These are phyloP conservation scores for Charanyca ferruginea DNA, from an alignment of 2,888 invertebrate species.

Conservation along the genomic window DNA sequence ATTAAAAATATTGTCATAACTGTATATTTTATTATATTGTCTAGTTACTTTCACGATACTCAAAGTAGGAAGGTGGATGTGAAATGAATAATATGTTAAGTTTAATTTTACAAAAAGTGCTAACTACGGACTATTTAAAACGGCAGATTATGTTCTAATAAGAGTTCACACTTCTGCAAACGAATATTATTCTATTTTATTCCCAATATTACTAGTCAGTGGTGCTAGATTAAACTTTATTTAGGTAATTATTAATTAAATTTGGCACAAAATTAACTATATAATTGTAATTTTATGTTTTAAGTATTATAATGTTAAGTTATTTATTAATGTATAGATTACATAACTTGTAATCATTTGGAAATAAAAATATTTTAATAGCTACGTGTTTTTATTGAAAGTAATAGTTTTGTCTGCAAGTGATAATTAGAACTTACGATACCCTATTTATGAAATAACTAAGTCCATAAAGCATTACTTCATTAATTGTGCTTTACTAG, in stretches of 20 bases:
- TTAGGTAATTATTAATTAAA: slow-evolving; percentile 3
- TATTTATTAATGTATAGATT: slow-evolving; percentile 16
- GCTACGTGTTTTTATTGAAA: slow-evolving; percentile 5
- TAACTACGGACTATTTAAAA: too few species aligned
- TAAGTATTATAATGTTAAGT: slow-evolving; percentile 48
- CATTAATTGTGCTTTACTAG: too few species aligned
- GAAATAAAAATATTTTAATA: slow-evolving; percentile 45
- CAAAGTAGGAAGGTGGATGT: neutral
- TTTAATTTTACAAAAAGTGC: neutral
- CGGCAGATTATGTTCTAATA: too few species aligned
- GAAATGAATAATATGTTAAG: neutral
- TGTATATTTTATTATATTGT: neutral
- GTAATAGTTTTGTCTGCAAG: neutral
- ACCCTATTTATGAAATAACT: too few species aligned
- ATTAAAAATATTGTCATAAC: too few species aligned
- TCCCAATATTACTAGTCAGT: slow-evolving; percentile 1
- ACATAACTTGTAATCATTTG: slow-evolving; percentile 21
- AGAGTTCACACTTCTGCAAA: neutral
- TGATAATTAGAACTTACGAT: too few species aligned
- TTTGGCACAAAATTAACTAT: slow-evolving; percentile 22
- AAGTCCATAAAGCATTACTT: too few species aligned
- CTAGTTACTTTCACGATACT: slow-evolving; percentile 1
- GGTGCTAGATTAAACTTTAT: slow-evolving; percentile 13
- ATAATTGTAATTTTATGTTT: slow-evolving; percentile 10
- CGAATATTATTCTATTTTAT: neutral